These are phyloP conservation scores for Drosophila simulans DNA, from an alignment of 1,140 invertebrate species.

Conservation along the genomic window DNA sequence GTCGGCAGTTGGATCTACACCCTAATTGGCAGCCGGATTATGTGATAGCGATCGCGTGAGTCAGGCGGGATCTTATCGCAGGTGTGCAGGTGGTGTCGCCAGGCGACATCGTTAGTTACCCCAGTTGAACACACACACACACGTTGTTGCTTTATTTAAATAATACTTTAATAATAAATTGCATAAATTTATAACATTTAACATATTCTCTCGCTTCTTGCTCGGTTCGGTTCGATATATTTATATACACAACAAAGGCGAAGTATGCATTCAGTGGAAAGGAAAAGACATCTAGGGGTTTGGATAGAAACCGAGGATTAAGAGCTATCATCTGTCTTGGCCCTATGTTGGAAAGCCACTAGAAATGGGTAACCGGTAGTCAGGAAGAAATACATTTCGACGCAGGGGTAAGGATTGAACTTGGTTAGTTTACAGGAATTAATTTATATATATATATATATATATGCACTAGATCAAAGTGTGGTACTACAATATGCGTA, in stretches of 20 bases:
- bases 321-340: slow-evolving; percentile 42
- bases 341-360: not conserved
- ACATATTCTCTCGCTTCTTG: slow-evolving; percentile 67
- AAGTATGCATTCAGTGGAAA: slow-evolving; percentile 48
- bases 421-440: slow-evolving; percentile 31
- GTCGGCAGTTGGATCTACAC: not conserved
- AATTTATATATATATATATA: slow-evolving; percentile 37
- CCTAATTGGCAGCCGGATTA: slow-evolving; percentile 38
- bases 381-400: slow-evolving; percentile 22
- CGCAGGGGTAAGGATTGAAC: slow-evolving; percentile 27
- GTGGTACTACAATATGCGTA: slow-evolving; percentile 41
- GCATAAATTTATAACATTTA: slow-evolving; percentile 83
- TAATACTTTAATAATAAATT: slow-evolving; percentile 84
- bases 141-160: slow-evolving; percentile 75
- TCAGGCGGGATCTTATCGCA: slow-evolving; percentile 33
- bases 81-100: slow-evolving; percentile 15
- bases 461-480: slow-evolving; percentile 45
- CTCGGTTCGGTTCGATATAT: slow-evolving; percentile 36
- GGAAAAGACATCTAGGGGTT: slow-evolving; percentile 26
- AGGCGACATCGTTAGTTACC: not conserved
- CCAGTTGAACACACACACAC: slow-evolving; percentile 25
- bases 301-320: not conserved
- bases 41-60: slow-evolving; percentile 42
- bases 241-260: slow-evolving; percentile 64
- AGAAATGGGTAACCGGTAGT: slow-evolving; percentile 13